Conservation (phyloP, 1,140 invertebrate genomes). For the Drosophila pallidifrons region DNA sequence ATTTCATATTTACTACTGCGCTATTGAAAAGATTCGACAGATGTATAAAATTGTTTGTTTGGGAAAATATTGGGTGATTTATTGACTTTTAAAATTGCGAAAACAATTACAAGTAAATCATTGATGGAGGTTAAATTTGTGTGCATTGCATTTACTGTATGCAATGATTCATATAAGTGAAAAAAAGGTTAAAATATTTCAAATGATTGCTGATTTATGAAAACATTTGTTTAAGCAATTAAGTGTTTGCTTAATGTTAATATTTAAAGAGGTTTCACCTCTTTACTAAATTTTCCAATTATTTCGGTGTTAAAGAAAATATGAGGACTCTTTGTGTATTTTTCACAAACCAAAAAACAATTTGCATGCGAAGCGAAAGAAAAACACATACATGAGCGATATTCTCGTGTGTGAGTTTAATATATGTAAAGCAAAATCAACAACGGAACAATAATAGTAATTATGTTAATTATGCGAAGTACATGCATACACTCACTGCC, state of each 20-base stretch:
- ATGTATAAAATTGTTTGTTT: neutral
- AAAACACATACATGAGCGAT: constrained; percentile 57
- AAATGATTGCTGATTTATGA: constrained; percentile 2
- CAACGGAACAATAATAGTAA: constrained; percentile 78
- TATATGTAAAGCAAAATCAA: constrained; percentile 78
- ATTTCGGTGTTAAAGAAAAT: neutral
- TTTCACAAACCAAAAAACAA: constrained; percentile 45
- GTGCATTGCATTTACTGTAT: neutral
- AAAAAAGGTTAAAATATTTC: neutral
- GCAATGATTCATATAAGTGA: neutral
- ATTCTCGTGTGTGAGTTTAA: constrained; percentile 8
- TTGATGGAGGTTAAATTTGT: neutral
- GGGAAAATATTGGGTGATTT: neutral
- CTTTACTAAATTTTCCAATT: neutral
- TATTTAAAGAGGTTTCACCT: too few relatives aligned
- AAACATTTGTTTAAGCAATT: neutral
- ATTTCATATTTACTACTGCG: neutral
- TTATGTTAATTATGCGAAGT: constrained; percentile 76
- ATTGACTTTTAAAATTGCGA: neutral
- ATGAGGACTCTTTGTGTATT: neutral
- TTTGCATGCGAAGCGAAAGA: constrained; percentile 65
- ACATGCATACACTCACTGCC: constrained; percentile 23
- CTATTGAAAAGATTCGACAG: neutral
- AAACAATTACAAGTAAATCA: neutral
- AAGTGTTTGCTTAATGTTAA: neutral